Evolutionary conservation across 1,140 invertebrate species (phyloP).

Genomic region (Aleiodes sp.): DNA sequence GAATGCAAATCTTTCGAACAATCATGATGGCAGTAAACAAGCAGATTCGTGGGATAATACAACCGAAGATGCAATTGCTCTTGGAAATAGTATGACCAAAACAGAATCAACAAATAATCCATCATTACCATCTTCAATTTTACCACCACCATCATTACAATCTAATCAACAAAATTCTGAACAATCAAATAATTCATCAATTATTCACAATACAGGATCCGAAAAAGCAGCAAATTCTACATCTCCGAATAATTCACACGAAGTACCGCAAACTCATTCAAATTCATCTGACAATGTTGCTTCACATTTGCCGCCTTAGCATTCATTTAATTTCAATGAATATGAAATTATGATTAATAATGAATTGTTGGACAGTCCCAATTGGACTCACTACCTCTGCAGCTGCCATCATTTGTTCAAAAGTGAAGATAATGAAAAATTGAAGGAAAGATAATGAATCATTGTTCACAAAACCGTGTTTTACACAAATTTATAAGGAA

Average conservation of each 20-base stretch:
- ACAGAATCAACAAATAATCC: constrained; percentile 34
- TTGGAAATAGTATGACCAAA: constrained; percentile 38
- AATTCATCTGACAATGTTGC: constrained; percentile 60
- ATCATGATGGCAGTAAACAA: constrained; percentile 53
- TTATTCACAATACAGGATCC: constrained; percentile 3
- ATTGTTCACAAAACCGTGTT: neutral
- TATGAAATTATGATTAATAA: neutral
- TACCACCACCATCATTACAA: constrained; percentile 36
- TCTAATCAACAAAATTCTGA: constrained; percentile 23
- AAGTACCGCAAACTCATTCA: constrained; percentile 25
- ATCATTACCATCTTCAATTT: constrained; percentile 37
- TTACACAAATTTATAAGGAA: neutral
- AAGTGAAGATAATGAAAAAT: neutral
- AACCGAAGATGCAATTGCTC: constrained; percentile 41
- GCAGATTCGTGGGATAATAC: constrained; percentile 54
- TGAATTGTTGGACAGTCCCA: constrained; percentile 32
- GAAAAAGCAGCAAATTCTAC: neutral
- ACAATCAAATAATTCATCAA: constrained; percentile 19
- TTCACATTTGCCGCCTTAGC: constrained; percentile 63
- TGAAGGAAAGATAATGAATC: neutral
- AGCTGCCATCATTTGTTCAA: constrained; percentile 26
- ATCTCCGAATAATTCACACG: constrained; percentile 10
- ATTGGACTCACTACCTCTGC: constrained; percentile 29
- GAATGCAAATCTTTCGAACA: constrained; percentile 48
- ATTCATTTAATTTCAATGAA: constrained; percentile 34